A percentile compares a stretch with the other conserved stretches of the same genome.
Conservation (phyloP, 1,140 invertebrate species). For the Grapholita molesta region DNA sequence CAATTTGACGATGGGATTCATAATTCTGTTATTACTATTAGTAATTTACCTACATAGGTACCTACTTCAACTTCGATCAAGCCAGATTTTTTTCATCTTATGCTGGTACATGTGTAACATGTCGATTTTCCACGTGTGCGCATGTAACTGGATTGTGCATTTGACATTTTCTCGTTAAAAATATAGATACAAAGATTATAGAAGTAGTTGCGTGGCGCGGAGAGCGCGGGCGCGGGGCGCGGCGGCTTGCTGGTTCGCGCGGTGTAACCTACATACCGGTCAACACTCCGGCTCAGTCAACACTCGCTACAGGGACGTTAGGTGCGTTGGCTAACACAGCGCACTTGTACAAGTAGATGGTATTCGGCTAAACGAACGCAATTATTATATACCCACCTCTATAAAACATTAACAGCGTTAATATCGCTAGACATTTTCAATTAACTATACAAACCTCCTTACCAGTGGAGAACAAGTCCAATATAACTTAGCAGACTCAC, state of each 20-base stretch:
- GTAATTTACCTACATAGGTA: neutral
- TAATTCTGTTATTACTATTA: neutral
- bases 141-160: constrained; percentile 49
- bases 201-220: constrained; percentile 63
- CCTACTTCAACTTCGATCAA: neutral
- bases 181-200: constrained; percentile 60
- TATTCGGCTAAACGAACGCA: neutral
- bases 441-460: constrained; percentile 27
- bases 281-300: constrained; percentile 77
- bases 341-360: constrained; percentile 43
- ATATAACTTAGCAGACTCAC: constrained; percentile 35
- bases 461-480: neutral
- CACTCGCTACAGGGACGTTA: constrained; percentile 75
- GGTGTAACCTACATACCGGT: constrained; percentile 75
- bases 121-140: neutral
- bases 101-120: neutral
- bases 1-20: neutral
- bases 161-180: constrained; percentile 72
- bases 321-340: constrained; percentile 53
- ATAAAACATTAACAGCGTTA: neutral
- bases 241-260: constrained; percentile 51
- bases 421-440: neutral
- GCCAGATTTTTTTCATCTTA: neutral
- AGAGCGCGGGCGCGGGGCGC: constrained; percentile 30
- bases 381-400: neutral